These are phyloP conservation scores for Drosophila niveifrons DNA, from an alignment of 2,888 invertebrate genomes.

Conservation along the genomic window DNA sequence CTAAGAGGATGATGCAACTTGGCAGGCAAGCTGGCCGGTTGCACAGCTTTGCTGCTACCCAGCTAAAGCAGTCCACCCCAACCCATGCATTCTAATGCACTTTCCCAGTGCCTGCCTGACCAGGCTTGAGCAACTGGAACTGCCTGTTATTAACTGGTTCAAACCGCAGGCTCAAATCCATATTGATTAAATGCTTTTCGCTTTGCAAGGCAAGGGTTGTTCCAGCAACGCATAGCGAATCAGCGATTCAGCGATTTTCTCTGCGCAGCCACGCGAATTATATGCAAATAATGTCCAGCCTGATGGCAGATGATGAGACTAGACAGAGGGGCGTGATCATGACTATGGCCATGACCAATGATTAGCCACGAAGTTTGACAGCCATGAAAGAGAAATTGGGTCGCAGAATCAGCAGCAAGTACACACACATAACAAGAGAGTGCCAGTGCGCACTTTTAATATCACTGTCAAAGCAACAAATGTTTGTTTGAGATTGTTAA, in stretches of 20 bases:
- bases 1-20: slow-evolving; percentile 47
- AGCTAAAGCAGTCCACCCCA: slow-evolving; percentile 6
- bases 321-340: slow-evolving; percentile 37
- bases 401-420: slow-evolving; percentile 40
- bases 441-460: slow-evolving; percentile 50
- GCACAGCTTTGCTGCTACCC: slow-evolving; percentile 36
- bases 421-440: slow-evolving; percentile 8
- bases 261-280: background rate
- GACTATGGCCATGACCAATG: slow-evolving; percentile 16
- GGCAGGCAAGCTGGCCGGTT: slow-evolving; percentile 65
- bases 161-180: slow-evolving; percentile 24
- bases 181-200: slow-evolving; percentile 21
- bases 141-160: slow-evolving; percentile 50
- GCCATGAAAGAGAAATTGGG: slow-evolving; percentile 55
- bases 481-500: slow-evolving; percentile 24
- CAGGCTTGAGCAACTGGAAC: slow-evolving; percentile 22
- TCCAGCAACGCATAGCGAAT: background rate
- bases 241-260: slow-evolving; percentile 10
- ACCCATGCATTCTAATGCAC: slow-evolving; percentile 27
- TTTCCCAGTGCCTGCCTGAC: slow-evolving; percentile 19
- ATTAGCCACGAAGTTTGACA: slow-evolving; percentile 36
- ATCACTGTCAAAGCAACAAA: slow-evolving; percentile 35
- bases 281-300: slow-evolving; percentile 20
- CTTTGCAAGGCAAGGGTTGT: slow-evolving; percentile 22
- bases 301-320: slow-evolving; percentile 19